Evolutionary conservation across 2,797 vertebrate species (phyloP), one percentile per base, ranked within the genome.

Genomic region (Gymnoscopelus braueri): DNA sequence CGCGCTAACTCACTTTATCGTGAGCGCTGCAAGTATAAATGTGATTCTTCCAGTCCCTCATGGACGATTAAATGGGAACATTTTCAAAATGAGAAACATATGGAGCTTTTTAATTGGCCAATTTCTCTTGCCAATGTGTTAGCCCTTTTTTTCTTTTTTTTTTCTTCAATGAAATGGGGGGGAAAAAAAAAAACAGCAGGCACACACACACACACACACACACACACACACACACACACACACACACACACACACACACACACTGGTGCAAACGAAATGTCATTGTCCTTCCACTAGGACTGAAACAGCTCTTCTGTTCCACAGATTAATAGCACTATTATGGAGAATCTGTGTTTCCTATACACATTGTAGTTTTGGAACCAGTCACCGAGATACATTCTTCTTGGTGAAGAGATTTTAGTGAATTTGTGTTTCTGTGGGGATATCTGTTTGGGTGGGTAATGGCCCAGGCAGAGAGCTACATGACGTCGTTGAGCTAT

Each of bases 71-170:
- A 90, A 94, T 90, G 71, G 86, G 85, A 86, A 85, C 91, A 89
- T 91, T 92, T 91, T 85, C 79, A 90, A 91, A 93, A 93, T 89
- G 84, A 88, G 87, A 94, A 93, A 90, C 92, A 94, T 94, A 94
- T 92, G 93, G 93, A 79, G 79, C 78, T 77, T 81, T 93, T 91
- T 93, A 94, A 94, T 93, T 93, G 91, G 82, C 89, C 89, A 92
- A 94, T 94, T 93, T 90, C 87, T 94, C 93, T 92, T 93, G 85
- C 85, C 89, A 90, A 86, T 61, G 65, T 87, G 79, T 90, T 88
- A 77, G 83, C 72, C 39, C 39, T 44, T 44, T 44, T 44, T 44
- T 87, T 81, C 75, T 80, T 39, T 8, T 44, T 44, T 44, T 44
- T 44, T 87, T 81, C 75, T 80, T 39, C 80, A 82, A 74, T 82